Percentiles rank a stretch among this genome's conserved stretches.
phyloP scores from a whole-genome alignment of 2,797 vertebrate species.

The Tapirus indicus region DNA sequence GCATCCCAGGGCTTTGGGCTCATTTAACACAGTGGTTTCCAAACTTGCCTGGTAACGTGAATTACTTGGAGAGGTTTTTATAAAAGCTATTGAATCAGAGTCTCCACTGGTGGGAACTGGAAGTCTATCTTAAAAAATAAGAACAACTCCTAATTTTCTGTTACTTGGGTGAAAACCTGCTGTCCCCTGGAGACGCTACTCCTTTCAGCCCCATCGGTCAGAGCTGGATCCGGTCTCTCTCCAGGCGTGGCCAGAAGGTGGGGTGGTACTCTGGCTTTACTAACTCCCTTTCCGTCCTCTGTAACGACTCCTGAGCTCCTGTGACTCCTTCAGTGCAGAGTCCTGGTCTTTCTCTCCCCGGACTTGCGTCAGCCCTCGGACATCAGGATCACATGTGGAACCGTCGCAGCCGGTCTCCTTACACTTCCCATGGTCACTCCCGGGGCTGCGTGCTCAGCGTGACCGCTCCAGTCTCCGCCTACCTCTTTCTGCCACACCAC shows the following conservation, averaged over 20 bases:
- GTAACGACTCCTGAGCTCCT: neutral
- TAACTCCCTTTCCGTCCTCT: neutral
- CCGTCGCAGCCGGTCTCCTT: accelerated
- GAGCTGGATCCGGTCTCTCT: neutral
- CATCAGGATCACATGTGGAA: accelerated
- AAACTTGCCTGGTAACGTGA: neutral
- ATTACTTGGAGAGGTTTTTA: neutral
- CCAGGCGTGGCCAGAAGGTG: neutral
- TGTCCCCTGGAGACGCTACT: neutral
- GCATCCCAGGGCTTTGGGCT: neutral
- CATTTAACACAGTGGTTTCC: neutral
- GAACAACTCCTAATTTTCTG: neutral
- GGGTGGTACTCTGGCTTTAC: neutral
- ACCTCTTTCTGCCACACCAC: neutral
- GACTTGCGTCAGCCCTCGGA: neutral
- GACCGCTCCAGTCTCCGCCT: neutral
- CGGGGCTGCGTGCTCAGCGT: neutral
- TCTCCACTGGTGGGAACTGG: neutral
- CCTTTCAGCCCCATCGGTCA: too few relatives aligned
- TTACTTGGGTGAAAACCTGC: neutral
- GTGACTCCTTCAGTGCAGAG: neutral
- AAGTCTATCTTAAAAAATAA: neutral
- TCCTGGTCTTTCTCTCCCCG: neutral
- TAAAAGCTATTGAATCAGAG: neutral
- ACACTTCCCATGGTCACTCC: too few relatives aligned